These are phyloP conservation scores for Arctocebus calabarensis DNA, from an alignment of 2,797 vertebrate genomes.

Conservation along the genomic window DNA sequence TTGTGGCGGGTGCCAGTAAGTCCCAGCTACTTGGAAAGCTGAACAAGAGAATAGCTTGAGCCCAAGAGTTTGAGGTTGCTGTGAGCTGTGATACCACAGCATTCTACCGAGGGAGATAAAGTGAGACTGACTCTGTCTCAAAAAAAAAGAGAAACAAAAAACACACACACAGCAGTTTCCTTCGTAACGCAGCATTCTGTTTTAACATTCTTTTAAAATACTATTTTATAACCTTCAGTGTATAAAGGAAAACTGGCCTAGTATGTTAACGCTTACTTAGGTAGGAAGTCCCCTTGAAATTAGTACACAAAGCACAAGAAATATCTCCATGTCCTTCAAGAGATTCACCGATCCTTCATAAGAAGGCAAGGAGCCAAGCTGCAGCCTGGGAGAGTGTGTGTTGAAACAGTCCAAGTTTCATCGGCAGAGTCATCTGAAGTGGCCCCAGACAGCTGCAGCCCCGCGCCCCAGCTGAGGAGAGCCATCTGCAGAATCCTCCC, in stretches of 20 bases:
- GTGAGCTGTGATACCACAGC: no score
- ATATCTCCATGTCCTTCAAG: background rate
- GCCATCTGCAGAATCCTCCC: conserved; percentile 77
- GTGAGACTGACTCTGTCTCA: no score
- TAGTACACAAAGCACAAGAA: conserved; percentile 22
- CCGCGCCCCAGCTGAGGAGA: conserved; percentile 68
- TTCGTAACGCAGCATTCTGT: background rate
- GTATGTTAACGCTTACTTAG: conserved; percentile 59
- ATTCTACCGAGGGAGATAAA: no score
- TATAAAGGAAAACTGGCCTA: conserved; percentile 35
- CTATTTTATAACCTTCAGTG: background rate
- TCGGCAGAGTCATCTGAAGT: conserved; percentile 59
- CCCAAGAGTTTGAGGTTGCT: no score
- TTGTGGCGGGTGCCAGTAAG: no score
- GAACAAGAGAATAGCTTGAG: no score
- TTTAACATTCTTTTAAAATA: conserved; percentile 45
- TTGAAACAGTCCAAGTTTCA: conserved; percentile 74
- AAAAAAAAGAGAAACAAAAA: no score
- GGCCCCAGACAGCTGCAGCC: conserved; percentile 80
- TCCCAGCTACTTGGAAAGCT: no score
- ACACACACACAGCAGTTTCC: background rate
- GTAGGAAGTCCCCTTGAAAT: background rate
- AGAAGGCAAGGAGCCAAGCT: conserved; percentile 59
- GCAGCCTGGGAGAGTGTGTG: background rate
- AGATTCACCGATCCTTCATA: background rate